A percentile compares a stretch with the other conserved stretches of the same genome.
phyloP scores from a whole-genome alignment of 2,113 vertebrate genomes.

The Sapayoa aenigma region DNA sequence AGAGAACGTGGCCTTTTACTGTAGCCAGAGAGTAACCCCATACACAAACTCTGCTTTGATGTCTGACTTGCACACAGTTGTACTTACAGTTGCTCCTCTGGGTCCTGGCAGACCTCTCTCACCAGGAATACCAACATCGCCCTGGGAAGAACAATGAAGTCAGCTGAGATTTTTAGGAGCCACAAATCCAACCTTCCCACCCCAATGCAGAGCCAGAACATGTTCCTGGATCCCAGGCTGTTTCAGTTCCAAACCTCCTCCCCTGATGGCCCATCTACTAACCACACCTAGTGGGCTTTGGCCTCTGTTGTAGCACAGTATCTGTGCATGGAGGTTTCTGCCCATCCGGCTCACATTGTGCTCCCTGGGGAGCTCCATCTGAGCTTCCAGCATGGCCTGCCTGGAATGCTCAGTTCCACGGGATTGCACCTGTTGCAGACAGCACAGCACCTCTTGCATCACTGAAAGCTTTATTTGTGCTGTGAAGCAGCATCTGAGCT shows the following conservation, averaged over 20 bases:
- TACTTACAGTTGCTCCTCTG: conserved; percentile 90
- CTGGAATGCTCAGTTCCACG: fast-evolving
- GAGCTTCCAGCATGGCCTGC: not conserved
- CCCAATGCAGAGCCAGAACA: not conserved
- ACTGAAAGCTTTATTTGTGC: not conserved
- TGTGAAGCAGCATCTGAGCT: not conserved
- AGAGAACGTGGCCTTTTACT: not conserved
- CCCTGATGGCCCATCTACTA: not conserved
- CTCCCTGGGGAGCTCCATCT: not conserved
- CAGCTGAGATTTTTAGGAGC: not conserved
- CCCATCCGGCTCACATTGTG: fast-evolving
- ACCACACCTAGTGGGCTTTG: not conserved
- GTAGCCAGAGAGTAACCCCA: not conserved
- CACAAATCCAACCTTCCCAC: not conserved
- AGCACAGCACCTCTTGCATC: fast-evolving
- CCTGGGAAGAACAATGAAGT: conserved; percentile 69
- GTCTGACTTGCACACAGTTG: not conserved
- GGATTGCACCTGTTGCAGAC: fast-evolving
- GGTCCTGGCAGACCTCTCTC: conserved; percentile 88
- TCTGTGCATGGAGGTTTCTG: not conserved
- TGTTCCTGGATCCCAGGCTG: not conserved
- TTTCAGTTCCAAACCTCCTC: not conserved
- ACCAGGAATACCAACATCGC: conserved; percentile 86
- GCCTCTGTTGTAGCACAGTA: not conserved
- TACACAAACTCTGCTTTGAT: fast-evolving